Evolutionary conservation across 2,113 vertebrate genomes (phyloP), one percentile per base, ranked within the genome.

Genomic region (Octodon degus): DNA sequence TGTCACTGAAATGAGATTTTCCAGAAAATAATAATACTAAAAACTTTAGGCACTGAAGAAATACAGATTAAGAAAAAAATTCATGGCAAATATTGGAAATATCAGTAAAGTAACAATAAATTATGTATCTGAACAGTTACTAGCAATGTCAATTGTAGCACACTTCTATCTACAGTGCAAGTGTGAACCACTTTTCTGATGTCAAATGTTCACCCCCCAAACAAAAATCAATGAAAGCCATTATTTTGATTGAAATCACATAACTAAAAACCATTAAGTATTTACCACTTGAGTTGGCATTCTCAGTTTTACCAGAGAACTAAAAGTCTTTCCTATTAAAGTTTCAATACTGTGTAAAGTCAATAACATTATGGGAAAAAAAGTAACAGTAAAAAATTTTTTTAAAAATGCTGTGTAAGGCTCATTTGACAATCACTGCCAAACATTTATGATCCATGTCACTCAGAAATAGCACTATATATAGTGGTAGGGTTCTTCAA

Each of bases 191-290:
- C 63, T 74, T 95, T 96, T 72, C 82, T 89, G 11, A 83, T 53
- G 43, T 83, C 91, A 93, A 87, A 91, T 88, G 83, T 74, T 72
- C 70, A 84, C 37, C 7, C 19, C 34, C 32, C 65, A 32, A 37
- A 11, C 43, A 47, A 50, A 88, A 95, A 84, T 89, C 90, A 97
- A 93, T 95, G 58, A 90, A 97, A 95, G 55, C 14, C 76, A 96
- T 90, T 94, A 97, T 83, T 97, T 92, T 95, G 2, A 96, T 93
- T 95, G 95, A 93, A 97, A 90, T 90, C 68, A 90, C 20, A 55
- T 92, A 92, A 91, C 92, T 93, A 94, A 94, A 95, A 95, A 88
- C 22, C 62, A 90, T 92, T 87, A 90, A 89, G 81, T 96, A 91
- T 92, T 95, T 95, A 91, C 95, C 70, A 96, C 70, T 93, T 86